These are phyloP conservation scores for Phocoena phocoena DNA, from an alignment of 2,113 vertebrate genomes.

Conservation along the genomic window DNA sequence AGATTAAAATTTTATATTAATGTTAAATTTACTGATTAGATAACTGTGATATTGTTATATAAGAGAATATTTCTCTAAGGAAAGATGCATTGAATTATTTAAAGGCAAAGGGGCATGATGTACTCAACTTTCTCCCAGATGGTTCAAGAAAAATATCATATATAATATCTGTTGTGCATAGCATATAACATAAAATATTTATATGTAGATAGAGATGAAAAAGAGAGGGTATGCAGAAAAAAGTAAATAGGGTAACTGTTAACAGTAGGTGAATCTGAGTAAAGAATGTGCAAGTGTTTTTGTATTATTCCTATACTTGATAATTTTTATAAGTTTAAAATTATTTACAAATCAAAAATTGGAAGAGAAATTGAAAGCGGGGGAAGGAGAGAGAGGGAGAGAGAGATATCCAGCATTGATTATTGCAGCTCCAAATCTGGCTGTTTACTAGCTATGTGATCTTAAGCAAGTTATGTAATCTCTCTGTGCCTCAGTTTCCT, in stretches of 20 bases:
- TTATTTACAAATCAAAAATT: not conserved
- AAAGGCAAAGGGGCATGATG: not conserved
- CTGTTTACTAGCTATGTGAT: not conserved
- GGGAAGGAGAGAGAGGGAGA: not conserved
- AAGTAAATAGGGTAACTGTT: not conserved
- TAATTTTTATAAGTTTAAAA: not conserved
- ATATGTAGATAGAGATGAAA: not conserved
- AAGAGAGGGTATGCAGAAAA: not conserved
- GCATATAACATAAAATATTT: not conserved
- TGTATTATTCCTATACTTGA: not conserved
- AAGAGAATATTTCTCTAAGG: not conserved
- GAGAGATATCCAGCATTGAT: not conserved
- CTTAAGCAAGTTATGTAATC: not conserved
- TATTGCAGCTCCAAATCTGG: not conserved
- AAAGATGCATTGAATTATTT: slow-evolving; percentile 38
- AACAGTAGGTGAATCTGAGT: not conserved
- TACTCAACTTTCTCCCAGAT: not conserved
- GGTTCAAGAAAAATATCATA: not conserved
- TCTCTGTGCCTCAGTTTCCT: not conserved
- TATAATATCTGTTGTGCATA: not conserved
- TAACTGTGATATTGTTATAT: not conserved
- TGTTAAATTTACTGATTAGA: slow-evolving; percentile 23
- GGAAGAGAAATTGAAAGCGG: not conserved
- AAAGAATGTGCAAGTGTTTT: not conserved
- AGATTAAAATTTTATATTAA: slow-evolving; percentile 26